Percentiles rank a stretch among this genome's conserved stretches.
Evolutionary conservation across 2,113 vertebrate genomes (phyloP).

Genomic region (Beaufortia kweichowensis): DNA sequence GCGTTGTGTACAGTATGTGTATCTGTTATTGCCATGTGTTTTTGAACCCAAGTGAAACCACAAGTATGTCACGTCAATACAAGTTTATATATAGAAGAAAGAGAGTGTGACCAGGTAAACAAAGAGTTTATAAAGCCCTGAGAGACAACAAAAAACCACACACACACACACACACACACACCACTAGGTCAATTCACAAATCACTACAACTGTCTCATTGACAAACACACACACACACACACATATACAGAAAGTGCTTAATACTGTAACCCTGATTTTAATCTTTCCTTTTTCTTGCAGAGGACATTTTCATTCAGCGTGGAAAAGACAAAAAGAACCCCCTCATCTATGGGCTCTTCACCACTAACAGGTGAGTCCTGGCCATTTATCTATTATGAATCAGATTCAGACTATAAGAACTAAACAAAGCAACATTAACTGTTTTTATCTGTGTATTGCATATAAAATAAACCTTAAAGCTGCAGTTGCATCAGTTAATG

Average conservation of each 20-base stretch:
- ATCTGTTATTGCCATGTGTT: background rate
- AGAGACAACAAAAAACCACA: background rate
- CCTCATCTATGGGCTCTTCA: constrained; percentile 79
- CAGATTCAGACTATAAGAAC: too few species aligned
- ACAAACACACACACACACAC: background rate
- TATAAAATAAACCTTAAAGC: background rate
- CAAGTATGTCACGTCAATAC: constrained; percentile 17
- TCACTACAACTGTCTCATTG: too few species aligned
- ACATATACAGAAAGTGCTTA: background rate
- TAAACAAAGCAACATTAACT: background rate
- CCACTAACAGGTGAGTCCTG: constrained; percentile 74
- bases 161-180: background rate
- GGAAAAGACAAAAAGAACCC: constrained; percentile 80
- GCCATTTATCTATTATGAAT: background rate
- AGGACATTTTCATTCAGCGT: constrained; percentile 78
- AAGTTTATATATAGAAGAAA: constrained; percentile 37
- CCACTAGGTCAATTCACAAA: too few species aligned
- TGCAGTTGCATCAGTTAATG: too few species aligned
- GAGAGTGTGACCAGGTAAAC: constrained; percentile 39
- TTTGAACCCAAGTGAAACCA: constrained; percentile 5
- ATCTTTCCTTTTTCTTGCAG: constrained; percentile 55
- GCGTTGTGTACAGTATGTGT: constrained; percentile 26
- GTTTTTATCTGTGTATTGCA: background rate
- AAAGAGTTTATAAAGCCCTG: too few species aligned
- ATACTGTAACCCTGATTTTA: constrained; percentile 37